phyloP scores from a whole-genome alignment of 2,888 invertebrate genomes.

The Drosophila phalerata region DNA sequence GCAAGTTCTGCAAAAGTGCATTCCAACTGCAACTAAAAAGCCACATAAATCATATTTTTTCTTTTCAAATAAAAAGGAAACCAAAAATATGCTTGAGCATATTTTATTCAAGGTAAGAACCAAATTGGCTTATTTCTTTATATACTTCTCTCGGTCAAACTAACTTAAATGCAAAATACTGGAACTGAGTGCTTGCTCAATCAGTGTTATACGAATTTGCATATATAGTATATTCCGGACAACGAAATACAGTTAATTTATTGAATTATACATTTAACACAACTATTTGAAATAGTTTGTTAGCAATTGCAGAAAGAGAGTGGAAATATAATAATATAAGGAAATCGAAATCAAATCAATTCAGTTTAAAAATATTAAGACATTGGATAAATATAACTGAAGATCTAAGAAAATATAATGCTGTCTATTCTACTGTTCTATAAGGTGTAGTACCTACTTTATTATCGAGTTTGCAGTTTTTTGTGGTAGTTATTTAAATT shows the following conservation, averaged over 20 bases:
- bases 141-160: constrained; percentile 14
- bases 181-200: constrained; percentile 15
- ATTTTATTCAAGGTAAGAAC: constrained; percentile 16
- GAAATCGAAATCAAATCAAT: too few relatives aligned
- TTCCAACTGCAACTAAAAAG: constrained; percentile 2
- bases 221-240: background rate
- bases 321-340: too few relatives aligned
- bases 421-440: too few relatives aligned
- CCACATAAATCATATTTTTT: background rate
- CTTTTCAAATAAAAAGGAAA: background rate
- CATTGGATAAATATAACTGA: too few relatives aligned
- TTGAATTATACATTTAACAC: constrained; percentile 1
- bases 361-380: too few relatives aligned
- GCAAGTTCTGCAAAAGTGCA: background rate
- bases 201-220: constrained; percentile 6
- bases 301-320: background rate
- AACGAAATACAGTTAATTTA: constrained; percentile 2
- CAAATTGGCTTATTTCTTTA: constrained; percentile 30
- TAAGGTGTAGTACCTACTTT: too few relatives aligned
- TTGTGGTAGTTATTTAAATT: too few relatives aligned
- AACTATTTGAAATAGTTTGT: background rate
- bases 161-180: constrained; percentile 62
- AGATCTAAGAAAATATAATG: too few relatives aligned
- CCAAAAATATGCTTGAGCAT: constrained; percentile 14
- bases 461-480: too few relatives aligned